These are phyloP conservation scores for Camelus bactrianus DNA, from an alignment of 2,113 vertebrate genomes.

Conservation along the genomic window DNA sequence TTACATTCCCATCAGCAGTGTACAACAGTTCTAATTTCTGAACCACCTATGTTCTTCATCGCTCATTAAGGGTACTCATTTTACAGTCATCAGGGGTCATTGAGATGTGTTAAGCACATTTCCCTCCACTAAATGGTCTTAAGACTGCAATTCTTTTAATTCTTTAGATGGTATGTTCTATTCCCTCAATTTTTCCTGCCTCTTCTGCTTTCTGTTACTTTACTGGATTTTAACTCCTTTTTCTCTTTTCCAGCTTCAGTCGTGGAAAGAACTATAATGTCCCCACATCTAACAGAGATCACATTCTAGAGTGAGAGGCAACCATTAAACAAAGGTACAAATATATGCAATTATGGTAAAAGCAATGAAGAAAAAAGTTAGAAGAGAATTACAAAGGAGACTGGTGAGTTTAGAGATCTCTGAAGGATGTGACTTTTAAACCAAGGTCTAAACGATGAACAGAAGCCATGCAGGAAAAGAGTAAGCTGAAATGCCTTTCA, in stretches of 20 bases:
- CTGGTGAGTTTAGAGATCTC: background rate
- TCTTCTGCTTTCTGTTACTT: background rate
- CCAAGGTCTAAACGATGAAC: background rate
- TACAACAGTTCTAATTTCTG: background rate
- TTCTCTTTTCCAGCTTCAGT: background rate
- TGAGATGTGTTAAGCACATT: background rate
- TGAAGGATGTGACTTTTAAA: background rate
- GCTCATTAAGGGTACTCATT: background rate
- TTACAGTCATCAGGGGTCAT: background rate
- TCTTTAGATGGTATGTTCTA: background rate
- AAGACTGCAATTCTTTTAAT: background rate
- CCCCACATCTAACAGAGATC: background rate
- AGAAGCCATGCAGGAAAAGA: background rate
- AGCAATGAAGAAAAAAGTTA: background rate
- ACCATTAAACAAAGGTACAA: background rate
- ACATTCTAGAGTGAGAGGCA: background rate
- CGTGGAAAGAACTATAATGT: background rate
- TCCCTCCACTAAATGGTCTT: background rate
- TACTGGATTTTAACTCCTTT: constrained; percentile 16
- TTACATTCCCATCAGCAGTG: background rate
- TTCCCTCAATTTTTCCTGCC: background rate
- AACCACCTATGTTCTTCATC: background rate
- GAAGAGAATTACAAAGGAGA: background rate
- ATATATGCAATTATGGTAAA: background rate
- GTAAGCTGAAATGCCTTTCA: background rate